Conservation (phyloP, 2,797 vertebrate genomes). For the Pipistrellus nathusii region DNA sequence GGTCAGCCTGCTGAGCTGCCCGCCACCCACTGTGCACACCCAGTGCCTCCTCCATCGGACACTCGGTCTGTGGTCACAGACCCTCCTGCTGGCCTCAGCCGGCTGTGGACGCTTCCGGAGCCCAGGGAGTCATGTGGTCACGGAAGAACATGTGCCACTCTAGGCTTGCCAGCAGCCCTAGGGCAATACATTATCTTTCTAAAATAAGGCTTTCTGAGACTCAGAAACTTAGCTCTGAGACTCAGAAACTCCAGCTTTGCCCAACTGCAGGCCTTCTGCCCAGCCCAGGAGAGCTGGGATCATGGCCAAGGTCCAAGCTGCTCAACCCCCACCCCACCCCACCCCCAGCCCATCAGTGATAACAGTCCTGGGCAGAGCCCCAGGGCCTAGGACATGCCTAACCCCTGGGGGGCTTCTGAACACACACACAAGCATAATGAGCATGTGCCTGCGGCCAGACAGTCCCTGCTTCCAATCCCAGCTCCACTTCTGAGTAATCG, state of each 20-base stretch:
- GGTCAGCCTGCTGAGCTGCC: background rate
- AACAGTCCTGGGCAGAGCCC: background rate
- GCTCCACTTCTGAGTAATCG: background rate
- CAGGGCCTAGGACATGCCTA: rapidly evolving
- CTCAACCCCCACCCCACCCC: background rate
- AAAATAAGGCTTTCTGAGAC: slow-evolving; percentile 56
- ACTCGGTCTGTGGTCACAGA: background rate
- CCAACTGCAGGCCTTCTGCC: background rate
- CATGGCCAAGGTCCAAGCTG: background rate
- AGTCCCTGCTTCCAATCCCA: background rate
- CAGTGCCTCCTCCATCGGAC: background rate
- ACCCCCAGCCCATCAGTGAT: background rate
- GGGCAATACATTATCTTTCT: background rate
- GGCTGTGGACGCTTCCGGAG: background rate
- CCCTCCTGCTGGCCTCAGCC: background rate
- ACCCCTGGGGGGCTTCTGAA: rapidly evolving
- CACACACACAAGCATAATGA: background rate
- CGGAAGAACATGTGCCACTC: background rate
- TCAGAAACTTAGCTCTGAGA: slow-evolving; percentile 21
- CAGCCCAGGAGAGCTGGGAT: background rate
- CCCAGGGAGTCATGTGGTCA: background rate
- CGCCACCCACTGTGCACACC: rapidly evolving
- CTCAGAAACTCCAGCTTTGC: background rate
- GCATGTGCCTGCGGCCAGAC: background rate
- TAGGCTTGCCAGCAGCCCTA: background rate